phyloP scores from a whole-genome alignment of 1,140 invertebrate genomes.

The Lanistes nyassanus region DNA sequence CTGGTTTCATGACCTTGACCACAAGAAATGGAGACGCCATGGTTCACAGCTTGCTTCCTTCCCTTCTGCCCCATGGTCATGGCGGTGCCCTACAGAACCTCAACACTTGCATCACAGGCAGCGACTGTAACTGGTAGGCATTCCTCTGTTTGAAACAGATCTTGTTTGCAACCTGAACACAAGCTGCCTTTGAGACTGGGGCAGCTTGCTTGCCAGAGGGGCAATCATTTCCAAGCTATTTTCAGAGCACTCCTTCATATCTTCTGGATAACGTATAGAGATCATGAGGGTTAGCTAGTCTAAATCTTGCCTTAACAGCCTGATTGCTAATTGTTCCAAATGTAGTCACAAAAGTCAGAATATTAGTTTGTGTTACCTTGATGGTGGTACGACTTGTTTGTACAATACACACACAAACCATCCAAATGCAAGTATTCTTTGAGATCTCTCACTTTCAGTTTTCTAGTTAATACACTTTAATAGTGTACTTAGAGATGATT shows the following conservation, averaged over 20 bases:
- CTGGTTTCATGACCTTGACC: conserved; percentile 5
- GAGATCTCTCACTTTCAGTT: no score
- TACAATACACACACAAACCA: no score
- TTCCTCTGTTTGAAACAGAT: background rate
- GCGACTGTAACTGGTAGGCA: conserved; percentile 16
- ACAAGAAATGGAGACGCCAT: conserved; percentile 10
- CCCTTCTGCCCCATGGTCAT: conserved; percentile 4
- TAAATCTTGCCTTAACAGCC: no score
- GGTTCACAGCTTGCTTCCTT: conserved; percentile 9
- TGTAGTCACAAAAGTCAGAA: no score
- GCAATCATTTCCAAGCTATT: background rate
- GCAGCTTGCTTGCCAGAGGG: background rate
- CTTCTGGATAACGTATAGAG: background rate
- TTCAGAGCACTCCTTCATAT: background rate
- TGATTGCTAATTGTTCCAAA: no score
- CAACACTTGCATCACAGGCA: conserved; percentile 15
- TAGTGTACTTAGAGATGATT: no score
- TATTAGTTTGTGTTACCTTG: no score
- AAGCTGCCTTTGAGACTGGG: background rate
- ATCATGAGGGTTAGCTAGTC: no score
- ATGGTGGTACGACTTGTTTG: no score
- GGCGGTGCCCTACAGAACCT: background rate
- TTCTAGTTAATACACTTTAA: no score
- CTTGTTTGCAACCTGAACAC: background rate
- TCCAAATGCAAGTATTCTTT: no score